A percentile compares a stretch with the other conserved stretches of the same genome.
Conservation (phyloP, 2,888 invertebrate species). For the Serrognathus titanus region DNA sequence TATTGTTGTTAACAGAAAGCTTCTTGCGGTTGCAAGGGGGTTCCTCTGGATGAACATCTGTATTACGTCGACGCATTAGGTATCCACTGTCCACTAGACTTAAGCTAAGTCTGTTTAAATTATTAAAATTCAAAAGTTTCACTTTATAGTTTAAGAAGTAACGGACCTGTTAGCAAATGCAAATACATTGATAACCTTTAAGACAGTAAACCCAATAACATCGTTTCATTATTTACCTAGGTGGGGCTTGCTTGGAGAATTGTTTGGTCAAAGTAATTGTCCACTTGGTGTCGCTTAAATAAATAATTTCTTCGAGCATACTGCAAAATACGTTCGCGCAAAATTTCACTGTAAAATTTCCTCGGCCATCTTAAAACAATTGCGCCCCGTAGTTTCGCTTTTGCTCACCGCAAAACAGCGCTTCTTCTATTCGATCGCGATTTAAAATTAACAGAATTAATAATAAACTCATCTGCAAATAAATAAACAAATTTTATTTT, state of each 20-base stretch:
- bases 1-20: background rate
- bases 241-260: no score
- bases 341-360: slow-evolving; percentile 19
- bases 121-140: no score
- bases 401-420: background rate
- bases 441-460: background rate
- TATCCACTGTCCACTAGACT: background rate
- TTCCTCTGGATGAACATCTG: slow-evolving; percentile 20
- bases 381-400: background rate
- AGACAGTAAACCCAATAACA: background rate
- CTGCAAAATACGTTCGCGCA: no score
- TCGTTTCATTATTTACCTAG: no score
- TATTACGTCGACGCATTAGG: slow-evolving; percentile 11
- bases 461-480: background rate
- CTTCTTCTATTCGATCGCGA: background rate
- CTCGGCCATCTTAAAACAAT: slow-evolving; percentile 29
- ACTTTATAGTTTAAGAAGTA: background rate
- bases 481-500: background rate
- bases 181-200: background rate
- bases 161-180: background rate
- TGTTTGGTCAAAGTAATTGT: slow-evolving; percentile 4
- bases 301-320: no score
- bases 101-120: no score
- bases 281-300: background rate
- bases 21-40: slow-evolving; percentile 31